These are phyloP conservation scores for Papilio machaon DNA, from an alignment of 1,140 invertebrate species.

Conservation along the genomic window DNA sequence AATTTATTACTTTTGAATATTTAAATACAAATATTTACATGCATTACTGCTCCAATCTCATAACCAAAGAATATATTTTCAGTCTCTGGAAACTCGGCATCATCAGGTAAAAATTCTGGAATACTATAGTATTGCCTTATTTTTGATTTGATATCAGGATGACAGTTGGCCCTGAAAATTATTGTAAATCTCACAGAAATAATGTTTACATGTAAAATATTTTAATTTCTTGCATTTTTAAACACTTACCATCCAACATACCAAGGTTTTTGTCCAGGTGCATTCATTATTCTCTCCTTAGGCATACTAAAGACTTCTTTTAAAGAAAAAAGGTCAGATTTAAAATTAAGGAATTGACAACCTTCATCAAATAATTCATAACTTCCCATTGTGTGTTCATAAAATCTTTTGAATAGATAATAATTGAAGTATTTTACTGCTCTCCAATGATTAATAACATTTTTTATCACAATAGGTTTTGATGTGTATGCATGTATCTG, in stretches of 20 bases:
- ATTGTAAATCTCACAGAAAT: constrained; percentile 10
- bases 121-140: constrained; percentile 90
- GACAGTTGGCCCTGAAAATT: constrained; percentile 91
- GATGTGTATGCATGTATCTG: constrained; percentile 89
- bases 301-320: constrained; percentile 91
- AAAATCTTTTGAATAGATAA: constrained; percentile 90
- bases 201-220: neutral
- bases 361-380: constrained; percentile 87
- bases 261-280: constrained; percentile 87
- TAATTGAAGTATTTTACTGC: constrained; percentile 88
- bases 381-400: constrained; percentile 85
- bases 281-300: constrained; percentile 84
- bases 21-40: constrained; percentile 85
- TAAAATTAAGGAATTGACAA: constrained; percentile 95
- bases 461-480: constrained; percentile 90
- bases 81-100: constrained; percentile 93
- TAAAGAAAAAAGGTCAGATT: constrained; percentile 90
- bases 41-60: constrained; percentile 95
- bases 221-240: neutral
- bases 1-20: constrained; percentile 28
- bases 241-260: constrained; percentile 94
- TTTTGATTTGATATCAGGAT: constrained; percentile 88
- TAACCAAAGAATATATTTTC: constrained; percentile 98
- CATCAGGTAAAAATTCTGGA: constrained; percentile 93
- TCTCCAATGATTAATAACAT: constrained; percentile 89